Conservation (phyloP, 1,140 invertebrate genomes). For the Magallana angulata region DNA sequence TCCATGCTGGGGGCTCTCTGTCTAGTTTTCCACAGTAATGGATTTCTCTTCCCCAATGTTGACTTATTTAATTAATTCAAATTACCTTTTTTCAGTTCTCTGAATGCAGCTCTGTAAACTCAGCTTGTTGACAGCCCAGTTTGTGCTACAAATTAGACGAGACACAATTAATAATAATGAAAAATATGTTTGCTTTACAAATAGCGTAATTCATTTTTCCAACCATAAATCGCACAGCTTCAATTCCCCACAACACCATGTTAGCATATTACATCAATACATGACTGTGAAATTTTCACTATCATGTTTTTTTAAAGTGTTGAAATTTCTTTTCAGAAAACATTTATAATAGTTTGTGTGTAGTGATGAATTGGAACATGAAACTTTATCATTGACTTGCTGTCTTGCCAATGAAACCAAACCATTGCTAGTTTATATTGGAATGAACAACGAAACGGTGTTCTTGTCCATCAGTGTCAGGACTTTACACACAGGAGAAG, state of each 20-base stretch:
- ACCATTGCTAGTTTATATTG: background rate
- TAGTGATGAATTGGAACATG: background rate
- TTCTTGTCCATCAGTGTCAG: conserved; percentile 14
- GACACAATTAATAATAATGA: conserved; percentile 5
- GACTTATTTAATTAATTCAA: conserved; percentile 2
- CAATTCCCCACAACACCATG: background rate
- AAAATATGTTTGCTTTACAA: background rate
- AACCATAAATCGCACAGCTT: background rate
- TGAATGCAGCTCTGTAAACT: background rate
- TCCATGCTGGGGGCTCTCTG: too few species aligned
- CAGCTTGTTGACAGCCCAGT: background rate
- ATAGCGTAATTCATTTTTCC: background rate
- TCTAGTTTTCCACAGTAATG: too few species aligned
- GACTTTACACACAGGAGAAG: background rate
- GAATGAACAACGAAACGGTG: background rate
- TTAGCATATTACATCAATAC: background rate
- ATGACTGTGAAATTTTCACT: background rate
- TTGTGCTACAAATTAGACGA: conserved; percentile 10
- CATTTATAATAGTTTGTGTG: background rate
- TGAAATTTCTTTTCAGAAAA: background rate
- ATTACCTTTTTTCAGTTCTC: conserved; percentile 2
- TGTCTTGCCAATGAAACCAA: background rate
- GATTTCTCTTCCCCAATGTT: background rate
- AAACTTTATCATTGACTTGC: background rate
- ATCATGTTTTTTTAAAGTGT: background rate